phyloP scores from a whole-genome alignment of 2,113 vertebrate genomes.

The Anguilla rostrata region DNA sequence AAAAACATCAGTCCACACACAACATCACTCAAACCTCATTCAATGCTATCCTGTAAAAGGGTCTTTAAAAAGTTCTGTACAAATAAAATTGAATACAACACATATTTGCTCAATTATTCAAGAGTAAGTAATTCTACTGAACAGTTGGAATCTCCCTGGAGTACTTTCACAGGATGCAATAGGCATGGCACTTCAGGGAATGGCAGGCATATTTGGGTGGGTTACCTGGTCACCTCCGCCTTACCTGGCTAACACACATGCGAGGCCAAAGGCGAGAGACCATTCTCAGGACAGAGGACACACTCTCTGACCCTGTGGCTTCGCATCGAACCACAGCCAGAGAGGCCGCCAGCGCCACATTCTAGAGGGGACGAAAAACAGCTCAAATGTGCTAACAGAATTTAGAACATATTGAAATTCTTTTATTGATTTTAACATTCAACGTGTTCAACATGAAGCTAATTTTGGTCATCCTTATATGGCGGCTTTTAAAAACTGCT shows the following conservation, averaged over 20 bases:
- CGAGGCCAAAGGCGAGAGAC: conserved; percentile 75
- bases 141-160: too few species aligned
- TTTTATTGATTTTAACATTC: not conserved
- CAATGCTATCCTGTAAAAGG: not conserved
- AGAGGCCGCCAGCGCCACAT: conserved; percentile 70
- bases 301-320: conserved; percentile 56
- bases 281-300: conserved; percentile 53
- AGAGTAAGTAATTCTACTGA: too few species aligned
- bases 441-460: too few species aligned
- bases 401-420: not conserved
- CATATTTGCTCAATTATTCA: not conserved
- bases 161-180: too few species aligned
- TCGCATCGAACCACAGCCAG: conserved; percentile 66
- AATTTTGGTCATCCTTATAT: too few species aligned
- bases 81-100: conserved; percentile 12
- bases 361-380: conserved; percentile 63
- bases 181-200: too few species aligned
- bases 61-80: not conserved
- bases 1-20: not conserved
- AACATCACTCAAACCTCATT: not conserved
- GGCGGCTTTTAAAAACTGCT: too few species aligned
- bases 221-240: not conserved
- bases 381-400: not conserved
- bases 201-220: not conserved
- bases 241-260: conserved; percentile 79